phyloP scores from a whole-genome alignment of 2,888 invertebrate species.

The Heliconius ethilla region DNA sequence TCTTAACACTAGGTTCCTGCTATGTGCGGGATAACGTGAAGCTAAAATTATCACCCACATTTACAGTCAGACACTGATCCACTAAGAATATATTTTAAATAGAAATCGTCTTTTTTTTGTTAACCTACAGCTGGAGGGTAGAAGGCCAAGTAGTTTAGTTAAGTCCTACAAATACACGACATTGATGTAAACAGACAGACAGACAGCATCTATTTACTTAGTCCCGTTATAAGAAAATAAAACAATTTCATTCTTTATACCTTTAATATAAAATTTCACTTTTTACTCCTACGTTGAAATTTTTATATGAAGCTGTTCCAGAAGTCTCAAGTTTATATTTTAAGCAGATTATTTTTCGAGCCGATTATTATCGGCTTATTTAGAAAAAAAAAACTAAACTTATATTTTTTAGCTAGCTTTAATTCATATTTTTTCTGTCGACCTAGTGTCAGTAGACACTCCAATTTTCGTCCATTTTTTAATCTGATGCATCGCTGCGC shows the following conservation, averaged over 20 bases:
- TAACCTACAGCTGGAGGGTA: constrained; percentile 25
- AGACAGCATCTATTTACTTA: constrained; percentile 13
- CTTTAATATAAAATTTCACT: too few species aligned
- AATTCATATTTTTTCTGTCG: too few species aligned
- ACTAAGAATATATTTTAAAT: constrained; percentile 9
- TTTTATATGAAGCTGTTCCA: not conserved
- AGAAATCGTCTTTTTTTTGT: constrained; percentile 17
- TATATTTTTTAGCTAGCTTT: too few species aligned
- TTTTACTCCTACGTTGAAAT: too few species aligned
- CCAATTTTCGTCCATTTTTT: not conserved
- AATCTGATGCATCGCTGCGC: not conserved
- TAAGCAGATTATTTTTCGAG: too few species aligned
- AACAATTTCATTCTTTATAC: not conserved
- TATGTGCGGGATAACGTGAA: not conserved
- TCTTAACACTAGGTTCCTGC: not conserved
- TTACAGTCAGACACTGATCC: not conserved
- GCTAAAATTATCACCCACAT: not conserved
- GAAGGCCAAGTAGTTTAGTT: constrained; percentile 10
- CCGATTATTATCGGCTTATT: too few species aligned
- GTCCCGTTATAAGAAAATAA: not conserved
- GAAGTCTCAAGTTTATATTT: not conserved
- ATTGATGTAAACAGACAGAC: not conserved
- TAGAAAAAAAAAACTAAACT: too few species aligned
- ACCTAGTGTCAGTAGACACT: not conserved
- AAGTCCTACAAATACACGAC: constrained; percentile 8